Base-by-base conservation (phyloP, 2,797 vertebrate genomes). In the Champsocephalus gunnari region DNA sequence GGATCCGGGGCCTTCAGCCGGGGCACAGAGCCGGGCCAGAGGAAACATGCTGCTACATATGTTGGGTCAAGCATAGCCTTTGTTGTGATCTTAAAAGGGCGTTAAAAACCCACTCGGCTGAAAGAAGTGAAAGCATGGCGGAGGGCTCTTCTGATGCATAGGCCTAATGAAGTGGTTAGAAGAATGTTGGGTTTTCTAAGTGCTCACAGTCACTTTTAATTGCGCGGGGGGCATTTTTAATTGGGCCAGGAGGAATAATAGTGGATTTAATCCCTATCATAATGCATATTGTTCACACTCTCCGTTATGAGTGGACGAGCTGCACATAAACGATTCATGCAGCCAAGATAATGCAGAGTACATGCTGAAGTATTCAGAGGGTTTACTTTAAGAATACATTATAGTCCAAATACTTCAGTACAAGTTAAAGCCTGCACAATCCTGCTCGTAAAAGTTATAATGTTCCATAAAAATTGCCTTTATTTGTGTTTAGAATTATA, bases 21-120 rank as follows among this genome's bases (percentile, higher is more conserved):
- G 94, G 93, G 88, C 92, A 79, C 86, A 94, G 94, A 91, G 92
- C 92, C 73, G 89, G 88, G 93, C 88, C 88, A 94, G 93, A 89
- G 92, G 92, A 90, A 94, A 96, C 95, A 95, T 94, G 92, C 94
- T 95, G 95, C 95, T 96, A 96, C 96, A 96, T 96, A 97, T 96
- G 95, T 96, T 95, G 95, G 96, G 96, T 96, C 96, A 96, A 96
- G 95, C 96, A 94, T 93, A 92, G 93, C 95, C 92, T 96, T 96
- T 96, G 96, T 96, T 93, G 87, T 79, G 78, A 86, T 91, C 91
- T 93, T 94, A 95, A 95, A 94, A 96, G 95, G 94, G 94, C 95
- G 95, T 95, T 95, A 96, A 96, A 96, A 96, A 94, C 94, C 92
- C 94, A 93, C 92, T 96, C 94, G 92, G 81, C 81, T 91, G 79